Percentiles rank a stretch among this genome's conserved stretches.
phyloP scores from a whole-genome alignment of 2,888 invertebrate species.

The Tineola bisselliella region DNA sequence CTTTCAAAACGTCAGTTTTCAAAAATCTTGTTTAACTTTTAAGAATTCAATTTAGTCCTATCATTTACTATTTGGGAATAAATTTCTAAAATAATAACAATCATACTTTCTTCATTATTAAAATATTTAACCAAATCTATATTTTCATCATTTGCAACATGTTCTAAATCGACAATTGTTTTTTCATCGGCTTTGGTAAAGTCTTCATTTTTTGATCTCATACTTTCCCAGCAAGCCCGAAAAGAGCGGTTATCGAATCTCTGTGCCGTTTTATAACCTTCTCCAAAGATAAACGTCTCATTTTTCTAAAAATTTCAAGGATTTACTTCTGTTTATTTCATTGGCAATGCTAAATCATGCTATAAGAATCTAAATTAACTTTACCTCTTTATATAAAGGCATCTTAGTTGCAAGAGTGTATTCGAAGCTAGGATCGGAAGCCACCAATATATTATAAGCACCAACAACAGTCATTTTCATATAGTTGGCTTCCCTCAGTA shows the following conservation, averaged over 20 bases:
- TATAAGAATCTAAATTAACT: no score
- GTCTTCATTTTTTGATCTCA: slow-evolving; percentile 27
- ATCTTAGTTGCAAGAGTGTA: slow-evolving; percentile 41
- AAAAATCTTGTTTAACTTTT: no score
- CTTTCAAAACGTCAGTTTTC: no score
- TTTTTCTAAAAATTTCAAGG: not conserved
- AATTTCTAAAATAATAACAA: not conserved
- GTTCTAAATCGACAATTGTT: slow-evolving; percentile 24
- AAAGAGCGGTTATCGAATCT: slow-evolving; percentile 31
- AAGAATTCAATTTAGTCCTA: no score
- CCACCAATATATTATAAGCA: slow-evolving; percentile 38
- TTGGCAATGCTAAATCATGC: no score
- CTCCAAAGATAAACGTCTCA: not conserved
- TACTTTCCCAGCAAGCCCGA: slow-evolving; percentile 45
- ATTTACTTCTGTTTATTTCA: not conserved
- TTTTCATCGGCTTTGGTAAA: slow-evolving; percentile 36
- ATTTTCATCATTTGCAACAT: slow-evolving; percentile 32
- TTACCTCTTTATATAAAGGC: slow-evolving; percentile 19
- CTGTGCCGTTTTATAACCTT: slow-evolving; percentile 13
- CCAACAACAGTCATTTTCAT: slow-evolving; percentile 44
- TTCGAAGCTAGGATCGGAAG: slow-evolving; percentile 25
- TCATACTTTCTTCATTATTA: not conserved
- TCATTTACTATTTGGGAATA: no score
- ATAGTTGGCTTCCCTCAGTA: slow-evolving; percentile 35
- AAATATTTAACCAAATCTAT: slow-evolving; percentile 22